phyloP scores from a whole-genome alignment of 1,140 invertebrate species.

The Saxidomus purpurata region DNA sequence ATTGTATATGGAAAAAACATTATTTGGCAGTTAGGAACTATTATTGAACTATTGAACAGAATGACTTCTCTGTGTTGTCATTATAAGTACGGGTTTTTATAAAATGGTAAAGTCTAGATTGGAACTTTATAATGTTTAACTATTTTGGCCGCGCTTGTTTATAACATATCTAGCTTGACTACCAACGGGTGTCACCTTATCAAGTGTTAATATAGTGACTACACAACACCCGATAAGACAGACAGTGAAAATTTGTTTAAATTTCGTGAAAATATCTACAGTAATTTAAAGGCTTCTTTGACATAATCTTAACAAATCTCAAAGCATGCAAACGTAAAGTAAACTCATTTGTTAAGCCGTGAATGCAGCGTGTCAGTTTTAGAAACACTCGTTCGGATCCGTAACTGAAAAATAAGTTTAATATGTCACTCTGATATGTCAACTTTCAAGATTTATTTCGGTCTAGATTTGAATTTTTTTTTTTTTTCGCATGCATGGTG shows the following conservation, averaged over 20 bases:
- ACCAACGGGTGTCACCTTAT: neutral
- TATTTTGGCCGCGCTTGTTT: no score
- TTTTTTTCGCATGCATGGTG: neutral
- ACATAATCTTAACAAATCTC: conserved; percentile 12
- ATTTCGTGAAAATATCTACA: neutral
- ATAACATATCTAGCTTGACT: no score
- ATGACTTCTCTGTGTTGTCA: no score
- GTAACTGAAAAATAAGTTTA: conserved; percentile 19
- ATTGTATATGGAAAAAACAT: no score
- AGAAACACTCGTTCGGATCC: neutral
- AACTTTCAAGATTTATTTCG: conserved; percentile 25
- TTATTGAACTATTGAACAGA: no score
- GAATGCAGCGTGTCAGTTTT: conserved; percentile 2
- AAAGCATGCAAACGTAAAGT: neutral
- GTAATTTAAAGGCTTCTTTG: conserved; percentile 1
- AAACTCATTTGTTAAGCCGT: conserved; percentile 1
- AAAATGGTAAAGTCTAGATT: no score
- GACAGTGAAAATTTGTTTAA: neutral
- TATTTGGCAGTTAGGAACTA: no score
- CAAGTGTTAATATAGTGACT: neutral
- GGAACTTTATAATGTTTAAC: no score
- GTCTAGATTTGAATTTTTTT: neutral
- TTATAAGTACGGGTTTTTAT: no score
- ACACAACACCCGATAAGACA: neutral
- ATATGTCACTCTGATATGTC: neutral